Conservation (phyloP, 2,888 invertebrate genomes). For the Zhuqinia jingwanae region DNA sequence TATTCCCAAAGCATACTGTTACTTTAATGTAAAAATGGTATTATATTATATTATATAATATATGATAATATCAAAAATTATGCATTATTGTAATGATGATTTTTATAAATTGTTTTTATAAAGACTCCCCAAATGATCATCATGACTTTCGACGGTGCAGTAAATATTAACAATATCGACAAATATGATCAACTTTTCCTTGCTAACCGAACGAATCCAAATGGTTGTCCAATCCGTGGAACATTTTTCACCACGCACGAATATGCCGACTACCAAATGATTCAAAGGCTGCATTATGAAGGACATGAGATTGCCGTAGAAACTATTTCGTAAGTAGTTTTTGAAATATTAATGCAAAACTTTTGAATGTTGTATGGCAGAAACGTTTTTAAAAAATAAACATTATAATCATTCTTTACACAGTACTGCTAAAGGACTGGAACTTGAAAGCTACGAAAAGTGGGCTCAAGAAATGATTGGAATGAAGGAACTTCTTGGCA, state of each 20-base stretch:
- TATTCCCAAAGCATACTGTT: too few species aligned
- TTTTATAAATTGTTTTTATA: conserved; percentile 42
- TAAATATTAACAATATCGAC: conserved; percentile 95
- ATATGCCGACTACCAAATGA: conserved; percentile 95
- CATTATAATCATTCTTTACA: too few species aligned
- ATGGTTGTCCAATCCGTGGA: conserved; percentile 92
- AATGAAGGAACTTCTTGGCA: conserved; percentile 92
- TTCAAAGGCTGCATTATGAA: conserved; percentile 92
- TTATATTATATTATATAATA: too few species aligned
- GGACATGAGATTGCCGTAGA: conserved; percentile 92
- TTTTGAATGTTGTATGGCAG: conserved; percentile 79
- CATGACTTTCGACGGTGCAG: conserved; percentile 95
- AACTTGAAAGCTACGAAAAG: conserved; percentile 94
- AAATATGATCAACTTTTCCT: conserved; percentile 93
- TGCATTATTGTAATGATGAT: background rate
- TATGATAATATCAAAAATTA: too few species aligned
- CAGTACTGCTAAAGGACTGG: conserved; percentile 90
- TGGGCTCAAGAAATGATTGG: conserved; percentile 97
- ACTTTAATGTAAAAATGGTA: too few species aligned
- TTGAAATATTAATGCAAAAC: background rate
- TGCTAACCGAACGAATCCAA: conserved; percentile 89
- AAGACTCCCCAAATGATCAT: conserved; percentile 96
- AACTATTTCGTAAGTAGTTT: conserved; percentile 86
- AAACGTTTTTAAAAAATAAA: too few species aligned
- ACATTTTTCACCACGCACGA: conserved; percentile 96